These are phyloP conservation scores for Sebastiscus tertius DNA, from an alignment of 2,797 vertebrate genomes.

Conservation along the genomic window DNA sequence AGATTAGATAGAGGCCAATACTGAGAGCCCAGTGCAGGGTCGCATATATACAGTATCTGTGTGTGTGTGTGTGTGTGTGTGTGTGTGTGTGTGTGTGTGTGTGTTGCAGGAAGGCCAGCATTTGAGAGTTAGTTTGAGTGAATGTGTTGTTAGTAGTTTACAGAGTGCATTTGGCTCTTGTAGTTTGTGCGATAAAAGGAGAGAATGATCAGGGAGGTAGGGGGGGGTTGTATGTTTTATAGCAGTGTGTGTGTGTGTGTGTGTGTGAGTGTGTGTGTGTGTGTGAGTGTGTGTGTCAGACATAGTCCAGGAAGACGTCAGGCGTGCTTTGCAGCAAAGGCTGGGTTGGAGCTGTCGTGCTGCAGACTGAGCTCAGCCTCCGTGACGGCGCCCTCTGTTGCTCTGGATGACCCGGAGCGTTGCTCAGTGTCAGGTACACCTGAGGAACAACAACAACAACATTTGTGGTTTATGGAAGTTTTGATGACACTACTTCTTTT, in stretches of 20 bases:
- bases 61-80: constrained; percentile 24
- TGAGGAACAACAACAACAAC: constrained; percentile 41
- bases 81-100: constrained; percentile 11
- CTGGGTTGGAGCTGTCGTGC: constrained; percentile 92
- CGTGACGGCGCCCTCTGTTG: constrained; percentile 84
- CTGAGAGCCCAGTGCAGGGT: constrained; percentile 30
- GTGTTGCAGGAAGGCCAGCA: constrained; percentile 28
- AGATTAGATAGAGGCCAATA: constrained; percentile 51
- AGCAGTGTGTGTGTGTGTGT: background rate
- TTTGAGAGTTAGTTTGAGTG: constrained; percentile 36
- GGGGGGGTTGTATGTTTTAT: constrained; percentile 1
- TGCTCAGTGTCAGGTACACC: constrained; percentile 82
- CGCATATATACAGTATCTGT: constrained; percentile 33
- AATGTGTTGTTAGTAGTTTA: constrained; percentile 33
- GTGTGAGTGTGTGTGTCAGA: constrained; percentile 28
- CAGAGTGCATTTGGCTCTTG: constrained; percentile 20
- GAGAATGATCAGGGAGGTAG: constrained; percentile 18
- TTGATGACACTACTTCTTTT: background rate
- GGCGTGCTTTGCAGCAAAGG: constrained; percentile 86
- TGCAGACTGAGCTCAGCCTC: constrained; percentile 94
- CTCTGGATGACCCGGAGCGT: constrained; percentile 48
- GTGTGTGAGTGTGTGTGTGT: background rate
- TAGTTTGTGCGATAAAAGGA: constrained; percentile 20
- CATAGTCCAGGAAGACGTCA: constrained; percentile 81
- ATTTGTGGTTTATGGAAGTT: background rate